phyloP scores from a whole-genome alignment of 2,113 vertebrate genomes.

The Dendropsophus ebraccatus region DNA sequence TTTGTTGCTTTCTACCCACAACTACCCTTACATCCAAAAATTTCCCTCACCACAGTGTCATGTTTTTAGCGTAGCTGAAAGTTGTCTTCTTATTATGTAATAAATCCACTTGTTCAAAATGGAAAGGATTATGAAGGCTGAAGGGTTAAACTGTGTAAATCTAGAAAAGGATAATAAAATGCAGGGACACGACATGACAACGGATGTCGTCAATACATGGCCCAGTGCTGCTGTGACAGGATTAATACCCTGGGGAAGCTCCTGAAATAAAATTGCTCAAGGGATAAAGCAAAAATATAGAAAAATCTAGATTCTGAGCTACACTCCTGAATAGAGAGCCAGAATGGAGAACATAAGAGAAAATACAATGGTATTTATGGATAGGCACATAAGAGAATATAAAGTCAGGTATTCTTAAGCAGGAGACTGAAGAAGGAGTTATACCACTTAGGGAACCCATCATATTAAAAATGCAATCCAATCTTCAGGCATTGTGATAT shows the following conservation, averaged over 20 bases:
- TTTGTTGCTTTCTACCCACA: not conserved
- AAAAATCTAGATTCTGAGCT: conserved; percentile 6
- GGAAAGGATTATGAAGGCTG: not conserved
- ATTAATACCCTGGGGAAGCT: conserved; percentile 37
- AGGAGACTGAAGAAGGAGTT: not conserved
- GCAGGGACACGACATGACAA: conserved; percentile 46
- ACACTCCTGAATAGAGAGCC: not conserved
- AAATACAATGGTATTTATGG: not conserved
- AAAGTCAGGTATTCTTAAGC: too few relatives aligned
- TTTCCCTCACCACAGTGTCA: not conserved
- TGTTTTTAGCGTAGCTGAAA: not conserved
- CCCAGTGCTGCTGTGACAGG: conserved; percentile 45
- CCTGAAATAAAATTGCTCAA: conserved; percentile 40
- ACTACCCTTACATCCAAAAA: not conserved
- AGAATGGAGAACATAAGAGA: not conserved
- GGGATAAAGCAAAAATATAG: conserved; percentile 25
- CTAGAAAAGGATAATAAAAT: conserved; percentile 53
- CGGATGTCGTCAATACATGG: conserved; percentile 34
- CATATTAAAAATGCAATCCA: too few relatives aligned
- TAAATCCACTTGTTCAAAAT: conserved; percentile 5
- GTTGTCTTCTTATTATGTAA: not conserved
- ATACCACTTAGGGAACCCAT: too few relatives aligned
- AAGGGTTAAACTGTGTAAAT: conserved; percentile 41
- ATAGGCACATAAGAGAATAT: not conserved
- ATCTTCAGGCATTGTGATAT: too few relatives aligned